These are phyloP conservation scores for Lasius platythorax DNA, from an alignment of 2,888 invertebrate species.

Conservation along the genomic window DNA sequence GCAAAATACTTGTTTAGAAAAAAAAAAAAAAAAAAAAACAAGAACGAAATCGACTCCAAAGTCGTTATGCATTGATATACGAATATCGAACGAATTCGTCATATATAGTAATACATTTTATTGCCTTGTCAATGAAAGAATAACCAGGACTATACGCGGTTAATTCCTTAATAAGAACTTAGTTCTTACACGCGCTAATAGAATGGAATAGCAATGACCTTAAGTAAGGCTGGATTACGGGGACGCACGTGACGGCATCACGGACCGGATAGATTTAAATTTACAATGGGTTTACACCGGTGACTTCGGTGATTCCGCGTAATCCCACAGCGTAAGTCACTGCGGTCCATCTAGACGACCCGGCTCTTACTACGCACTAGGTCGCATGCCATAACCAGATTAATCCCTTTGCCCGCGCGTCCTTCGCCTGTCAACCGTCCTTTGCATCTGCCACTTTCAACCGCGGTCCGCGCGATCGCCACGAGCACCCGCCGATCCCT, in stretches of 20 bases:
- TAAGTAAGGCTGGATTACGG: conserved; percentile 54
- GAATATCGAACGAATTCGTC: not conserved
- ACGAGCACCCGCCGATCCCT: conserved; percentile 27
- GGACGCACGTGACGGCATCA: conserved; percentile 74
- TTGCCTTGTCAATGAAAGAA: conserved; percentile 11
- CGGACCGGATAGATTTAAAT: conserved; percentile 76
- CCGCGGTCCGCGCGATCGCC: conserved; percentile 14
- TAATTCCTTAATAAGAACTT: conserved; percentile 51
- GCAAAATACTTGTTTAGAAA: not conserved
- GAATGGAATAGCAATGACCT: conserved; percentile 38
- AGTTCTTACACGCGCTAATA: conserved; percentile 32
- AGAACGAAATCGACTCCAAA: not conserved
- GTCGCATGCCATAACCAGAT: conserved; percentile 75
- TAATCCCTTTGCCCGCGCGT: conserved; percentile 65
- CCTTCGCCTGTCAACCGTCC: conserved; percentile 67
- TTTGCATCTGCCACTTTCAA: conserved; percentile 66
- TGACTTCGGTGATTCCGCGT: conserved; percentile 63
- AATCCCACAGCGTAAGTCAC: conserved; percentile 63
- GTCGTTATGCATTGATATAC: not conserved
- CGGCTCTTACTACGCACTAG: conserved; percentile 67
- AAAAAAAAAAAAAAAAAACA: not conserved
- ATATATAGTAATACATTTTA: not conserved
- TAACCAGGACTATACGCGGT: not conserved
- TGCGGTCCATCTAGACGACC: conserved; percentile 55
- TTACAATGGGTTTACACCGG: conserved; percentile 74